A percentile compares a stretch with the other conserved stretches of the same genome.
Evolutionary conservation across 2,888 invertebrate genomes (phyloP).

Genomic region (Gymnocheta viridis): DNA sequence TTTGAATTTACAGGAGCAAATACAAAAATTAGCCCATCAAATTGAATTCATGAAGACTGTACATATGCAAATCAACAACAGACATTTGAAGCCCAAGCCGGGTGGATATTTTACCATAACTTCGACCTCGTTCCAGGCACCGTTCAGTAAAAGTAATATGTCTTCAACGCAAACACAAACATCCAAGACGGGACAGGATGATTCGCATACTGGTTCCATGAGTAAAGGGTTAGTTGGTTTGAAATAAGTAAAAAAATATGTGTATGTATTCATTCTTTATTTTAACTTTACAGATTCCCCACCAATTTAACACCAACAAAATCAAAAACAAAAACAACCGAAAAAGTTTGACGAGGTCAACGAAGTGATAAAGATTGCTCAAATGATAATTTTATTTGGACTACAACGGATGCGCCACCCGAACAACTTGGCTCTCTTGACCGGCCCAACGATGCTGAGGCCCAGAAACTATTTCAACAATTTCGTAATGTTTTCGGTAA

Average conservation of each 20-base stretch:
- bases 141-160: slow-evolving; percentile 79
- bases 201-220: slow-evolving; percentile 76
- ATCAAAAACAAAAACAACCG: slow-evolving; percentile 78
- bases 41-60: slow-evolving; percentile 97
- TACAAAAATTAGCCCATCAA: slow-evolving; percentile 94
- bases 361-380: slow-evolving; percentile 82
- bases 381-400: slow-evolving; percentile 76
- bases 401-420: slow-evolving; percentile 51
- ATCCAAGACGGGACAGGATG: slow-evolving; percentile 76
- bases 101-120: slow-evolving; percentile 90
- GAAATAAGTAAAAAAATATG: background rate
- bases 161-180: slow-evolving; percentile 81
- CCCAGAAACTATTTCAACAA: slow-evolving; percentile 73
- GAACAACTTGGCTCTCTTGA: slow-evolving; percentile 45
- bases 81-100: slow-evolving; percentile 91
- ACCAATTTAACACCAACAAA: slow-evolving; percentile 79
- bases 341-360: slow-evolving; percentile 82
- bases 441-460: slow-evolving; percentile 52
- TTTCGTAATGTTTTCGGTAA: slow-evolving; percentile 75
- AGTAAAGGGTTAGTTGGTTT: slow-evolving; percentile 76
- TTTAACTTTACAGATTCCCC: slow-evolving; percentile 71
- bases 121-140: slow-evolving; percentile 83
- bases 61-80: slow-evolving; percentile 95
- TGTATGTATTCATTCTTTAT: background rate
- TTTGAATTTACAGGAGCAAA: slow-evolving; percentile 87